phyloP scores from a whole-genome alignment of 2,113 vertebrate species.

The Lota lota region DNA sequence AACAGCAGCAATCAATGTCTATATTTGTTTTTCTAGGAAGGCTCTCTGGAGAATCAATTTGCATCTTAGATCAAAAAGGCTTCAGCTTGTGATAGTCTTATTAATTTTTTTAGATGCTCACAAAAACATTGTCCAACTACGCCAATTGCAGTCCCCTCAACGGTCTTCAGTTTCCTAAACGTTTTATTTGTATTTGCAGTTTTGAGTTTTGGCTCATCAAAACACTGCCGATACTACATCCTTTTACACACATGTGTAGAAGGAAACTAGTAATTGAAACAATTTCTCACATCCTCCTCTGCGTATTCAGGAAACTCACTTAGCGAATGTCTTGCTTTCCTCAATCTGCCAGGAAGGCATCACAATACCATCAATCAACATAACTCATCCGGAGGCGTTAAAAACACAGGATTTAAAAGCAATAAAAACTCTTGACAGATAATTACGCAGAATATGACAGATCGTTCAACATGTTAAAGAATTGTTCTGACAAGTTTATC shows the following conservation, averaged over 20 bases:
- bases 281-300: too few species aligned
- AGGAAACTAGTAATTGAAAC: too few species aligned
- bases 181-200: not conserved
- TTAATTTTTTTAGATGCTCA: not conserved
- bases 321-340: too few species aligned
- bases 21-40: not conserved
- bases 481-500: slow-evolving; percentile 19
- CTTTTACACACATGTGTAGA: not conserved
- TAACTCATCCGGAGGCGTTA: not conserved
- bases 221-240: not conserved
- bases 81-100: not conserved
- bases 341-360: not conserved
- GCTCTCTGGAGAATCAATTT: not conserved
- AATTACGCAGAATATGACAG: slow-evolving; percentile 30
- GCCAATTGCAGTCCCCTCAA: not conserved
- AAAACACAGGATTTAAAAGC: slow-evolving; percentile 4
- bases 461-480: slow-evolving; percentile 3
- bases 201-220: not conserved
- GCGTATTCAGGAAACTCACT: too few species aligned
- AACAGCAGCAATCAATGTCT: not conserved
- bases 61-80: not conserved
- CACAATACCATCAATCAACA: slow-evolving; percentile 15
- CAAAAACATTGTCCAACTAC: not conserved
- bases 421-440: slow-evolving; percentile 10
- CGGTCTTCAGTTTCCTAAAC: not conserved